Percentiles rank a stretch among this genome's conserved stretches.
Evolutionary conservation across 2,888 invertebrate genomes (phyloP).

Genomic region (Pogonocherus hispidulus): DNA sequence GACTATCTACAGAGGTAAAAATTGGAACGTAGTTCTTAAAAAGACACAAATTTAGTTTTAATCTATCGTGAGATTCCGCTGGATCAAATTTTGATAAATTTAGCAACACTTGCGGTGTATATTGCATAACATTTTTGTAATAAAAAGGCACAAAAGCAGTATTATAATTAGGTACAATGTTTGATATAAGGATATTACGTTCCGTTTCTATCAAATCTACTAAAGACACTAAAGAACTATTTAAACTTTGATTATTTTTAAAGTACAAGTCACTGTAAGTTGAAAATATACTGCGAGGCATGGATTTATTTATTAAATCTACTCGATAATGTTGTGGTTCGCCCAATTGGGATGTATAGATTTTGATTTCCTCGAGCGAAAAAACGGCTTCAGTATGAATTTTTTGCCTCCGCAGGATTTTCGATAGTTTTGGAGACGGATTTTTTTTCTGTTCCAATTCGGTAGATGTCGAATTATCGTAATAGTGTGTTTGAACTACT

Average conservation of each 20-base stretch:
- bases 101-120: conserved; percentile 38
- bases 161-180: conserved; percentile 21
- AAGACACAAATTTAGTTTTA: not conserved
- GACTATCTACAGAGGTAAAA: conserved; percentile 14
- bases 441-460: conserved; percentile 33
- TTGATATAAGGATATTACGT: conserved; percentile 43
- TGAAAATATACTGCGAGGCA: conserved; percentile 29
- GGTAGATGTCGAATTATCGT: conserved; percentile 32
- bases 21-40: conserved; percentile 39
- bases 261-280: conserved; percentile 61
- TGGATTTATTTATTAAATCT: not conserved
- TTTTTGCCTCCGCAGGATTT: conserved; percentile 50
- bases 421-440: conserved; percentile 44
- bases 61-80: conserved; percentile 3
- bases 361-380: conserved; percentile 43
- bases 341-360: conserved; percentile 30
- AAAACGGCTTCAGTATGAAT: conserved; percentile 47
- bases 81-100: conserved; percentile 29
- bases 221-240: conserved; percentile 44
- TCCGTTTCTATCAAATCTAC: conserved; percentile 50
- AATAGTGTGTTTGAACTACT: conserved; percentile 38
- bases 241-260: conserved; percentile 54
- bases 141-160: conserved; percentile 52
- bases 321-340: conserved; percentile 1
- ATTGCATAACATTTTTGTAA: conserved; percentile 13